Evolutionary conservation across 2,797 vertebrate genomes (phyloP), one percentile per base, ranked within the genome.

Genomic region (Catamblyrhynchus diadema): DNA sequence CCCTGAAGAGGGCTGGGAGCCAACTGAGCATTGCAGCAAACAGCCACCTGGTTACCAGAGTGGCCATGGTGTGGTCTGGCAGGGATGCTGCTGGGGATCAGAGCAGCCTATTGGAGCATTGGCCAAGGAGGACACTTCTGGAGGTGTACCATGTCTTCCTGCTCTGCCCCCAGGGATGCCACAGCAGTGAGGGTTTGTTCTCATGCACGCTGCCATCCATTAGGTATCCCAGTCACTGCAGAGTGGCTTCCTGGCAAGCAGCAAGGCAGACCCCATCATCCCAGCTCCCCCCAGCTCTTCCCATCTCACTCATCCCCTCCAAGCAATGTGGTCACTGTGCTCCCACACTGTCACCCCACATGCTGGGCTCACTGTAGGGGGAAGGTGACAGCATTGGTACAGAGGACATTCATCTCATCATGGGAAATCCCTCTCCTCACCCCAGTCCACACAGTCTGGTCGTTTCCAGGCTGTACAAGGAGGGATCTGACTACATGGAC

Each of bases 371-470:
- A 0, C 37, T 28, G 39, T 15, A 50, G 30, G 30, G 30, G 32
- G 42, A 60, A 84, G 57, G 50, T 47, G 41, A 54, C 51, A 28
- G 56, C 0, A 0, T 8, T 24, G 39, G 54, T 44, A 65, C 25
- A 30, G 64, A 72, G 53, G 28, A 33, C 5, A 3, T 32, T 37
- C 47, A n/a, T 13, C 2, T 13, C 8, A 0, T 16, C 69, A 18
- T 4, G 12, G 39, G 51, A 82, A 65, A 50, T 22, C 30, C 44
- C 33, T 35, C n/a, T 50, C 39, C 30, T 6, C 4, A 20, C 24
- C n/a, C 24, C 51, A 73, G 67, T 10, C 18, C 30, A 24, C 1
- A 3, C 0, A 0, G 30, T 79, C n/a, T 41, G 18, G n/a, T 81
- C 35, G 71, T 41, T 73, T 51, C 28, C 28, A 20, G 27, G 25